These are phyloP conservation scores for Chionomys nivalis DNA, from an alignment of 2,113 vertebrate species.

Conservation along the genomic window DNA sequence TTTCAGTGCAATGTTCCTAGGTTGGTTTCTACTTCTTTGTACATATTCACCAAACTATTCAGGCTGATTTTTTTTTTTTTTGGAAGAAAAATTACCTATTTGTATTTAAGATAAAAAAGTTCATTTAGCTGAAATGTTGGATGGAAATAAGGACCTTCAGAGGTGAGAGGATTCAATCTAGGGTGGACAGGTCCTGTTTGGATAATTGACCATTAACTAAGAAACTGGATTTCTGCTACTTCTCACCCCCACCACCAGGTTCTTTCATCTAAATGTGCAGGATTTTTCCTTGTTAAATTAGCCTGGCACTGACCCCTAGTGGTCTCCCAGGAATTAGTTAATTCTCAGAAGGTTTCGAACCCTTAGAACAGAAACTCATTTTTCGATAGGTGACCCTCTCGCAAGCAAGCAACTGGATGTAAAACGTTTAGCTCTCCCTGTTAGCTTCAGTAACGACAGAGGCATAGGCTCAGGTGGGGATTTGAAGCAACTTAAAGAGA, in stretches of 20 bases:
- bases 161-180: not conserved
- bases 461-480: not conserved
- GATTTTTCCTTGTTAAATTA: constrained; percentile 41
- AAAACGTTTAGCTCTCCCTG: not conserved
- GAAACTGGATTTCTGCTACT: not conserved
- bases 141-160: not conserved
- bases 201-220: not conserved
- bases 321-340: constrained; percentile 69
- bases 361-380: not conserved
- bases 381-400: not conserved
- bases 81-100: not conserved
- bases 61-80: constrained; percentile 6
- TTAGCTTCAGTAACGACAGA: not conserved
- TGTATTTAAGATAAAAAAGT: not conserved
- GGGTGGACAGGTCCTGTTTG: not conserved
- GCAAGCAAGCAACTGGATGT: not conserved
- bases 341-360: constrained; percentile 14
- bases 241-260: not conserved
- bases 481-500: constrained; percentile 16
- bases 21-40: not conserved
- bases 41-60: not conserved
- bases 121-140: not conserved
- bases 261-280: not conserved
- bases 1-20: not conserved
- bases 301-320: constrained; percentile 84